A percentile compares a stretch with the other conserved stretches of the same genome.
phyloP scores from a whole-genome alignment of 2,888 invertebrate species.

The Strigamia crassipes region DNA sequence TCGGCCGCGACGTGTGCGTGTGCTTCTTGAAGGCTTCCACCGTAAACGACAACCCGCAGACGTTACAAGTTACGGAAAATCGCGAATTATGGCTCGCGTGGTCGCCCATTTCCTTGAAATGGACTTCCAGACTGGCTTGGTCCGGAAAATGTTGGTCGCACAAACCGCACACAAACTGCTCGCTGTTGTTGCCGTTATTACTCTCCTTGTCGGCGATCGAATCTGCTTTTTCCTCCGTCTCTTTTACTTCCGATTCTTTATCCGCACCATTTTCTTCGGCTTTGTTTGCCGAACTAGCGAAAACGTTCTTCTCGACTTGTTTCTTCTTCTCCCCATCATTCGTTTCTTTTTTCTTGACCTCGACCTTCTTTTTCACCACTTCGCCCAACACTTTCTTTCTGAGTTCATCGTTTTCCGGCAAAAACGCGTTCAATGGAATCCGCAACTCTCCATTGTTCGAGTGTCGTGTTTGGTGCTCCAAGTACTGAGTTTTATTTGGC shows the following conservation, averaged over 20 bases:
- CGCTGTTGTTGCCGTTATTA: not conserved
- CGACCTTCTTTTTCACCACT: not conserved
- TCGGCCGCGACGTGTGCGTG: not conserved
- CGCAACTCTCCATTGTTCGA: slow-evolving; percentile 26
- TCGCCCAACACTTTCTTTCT: slow-evolving; percentile 36
- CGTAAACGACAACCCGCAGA: slow-evolving; percentile 44
- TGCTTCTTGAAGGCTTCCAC: slow-evolving; percentile 45
- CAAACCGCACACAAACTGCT: slow-evolving; percentile 44
- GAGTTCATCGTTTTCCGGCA: slow-evolving; percentile 29
- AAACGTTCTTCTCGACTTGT: not conserved
- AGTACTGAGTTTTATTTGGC: slow-evolving; percentile 35
- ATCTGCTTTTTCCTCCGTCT: not conserved
- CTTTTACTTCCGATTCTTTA: not conserved
- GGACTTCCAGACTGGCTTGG: slow-evolving; percentile 36
- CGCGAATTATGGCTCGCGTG: slow-evolving; percentile 46
- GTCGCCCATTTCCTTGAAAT: slow-evolving; percentile 44
- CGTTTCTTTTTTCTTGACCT: not conserved
- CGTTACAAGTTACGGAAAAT: slow-evolving; percentile 45
- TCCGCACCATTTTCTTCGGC: not conserved
- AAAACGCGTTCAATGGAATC: slow-evolving; percentile 33
- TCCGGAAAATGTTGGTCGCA: slow-evolving; percentile 46
- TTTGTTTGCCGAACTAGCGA: not conserved
- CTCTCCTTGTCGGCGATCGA: not conserved
- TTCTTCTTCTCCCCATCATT: not conserved
- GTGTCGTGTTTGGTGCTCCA: slow-evolving; percentile 35